Base-by-base conservation (phyloP, 2,888 invertebrate species). In the Stratiomys singularior region DNA sequence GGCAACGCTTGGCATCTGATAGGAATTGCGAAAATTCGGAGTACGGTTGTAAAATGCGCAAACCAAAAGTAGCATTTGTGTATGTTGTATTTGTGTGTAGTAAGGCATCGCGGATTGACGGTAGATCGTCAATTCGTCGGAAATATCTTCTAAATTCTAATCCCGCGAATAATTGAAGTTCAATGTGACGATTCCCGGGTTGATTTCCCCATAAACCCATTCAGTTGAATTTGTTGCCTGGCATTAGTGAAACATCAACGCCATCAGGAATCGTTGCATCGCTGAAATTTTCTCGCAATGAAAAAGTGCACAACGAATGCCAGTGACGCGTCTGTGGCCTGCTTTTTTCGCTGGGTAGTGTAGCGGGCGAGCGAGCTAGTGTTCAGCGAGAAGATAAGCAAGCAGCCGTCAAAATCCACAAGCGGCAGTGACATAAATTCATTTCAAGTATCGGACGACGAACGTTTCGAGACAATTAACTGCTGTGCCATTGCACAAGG, bases 251-350 rank as follows among this genome's bases (percentile, higher is more conserved):
- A 37, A 3, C 37, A 9, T 37, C 9, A 37, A 9, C 9, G 60
- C 23, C 5, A 60, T 23, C 13, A 25, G 9, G 23, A 60, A 60
- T 18, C 18, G 60, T 7, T 69, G 69, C 44, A 9, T 37, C 37
- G 11, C 21, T 46, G 44, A 47, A 47, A 47, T 4, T 18, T 69
- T 27, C 18, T 52, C n/a, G 18, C 64, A 3, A 60, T 79, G 7
- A 25, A 58, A 74, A 58, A 72, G 44, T 74, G 60, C 74, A 74
- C 30, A 30, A 74, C 74, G 74, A 74, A 37, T 74, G 58, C 74
- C 30, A 74, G 74, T 74, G 74, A 74, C 74, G 74, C 74, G 74
- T 74, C 60, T 60, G 25, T 30, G 58, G 74, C 74, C 72, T 71
- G 56, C 18, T 71, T 72, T 58, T 58, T 21, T 23, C 74, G 30